Evolutionary conservation across 2,797 vertebrate genomes (phyloP).

Genomic region (Sebastes itinus): DNA sequence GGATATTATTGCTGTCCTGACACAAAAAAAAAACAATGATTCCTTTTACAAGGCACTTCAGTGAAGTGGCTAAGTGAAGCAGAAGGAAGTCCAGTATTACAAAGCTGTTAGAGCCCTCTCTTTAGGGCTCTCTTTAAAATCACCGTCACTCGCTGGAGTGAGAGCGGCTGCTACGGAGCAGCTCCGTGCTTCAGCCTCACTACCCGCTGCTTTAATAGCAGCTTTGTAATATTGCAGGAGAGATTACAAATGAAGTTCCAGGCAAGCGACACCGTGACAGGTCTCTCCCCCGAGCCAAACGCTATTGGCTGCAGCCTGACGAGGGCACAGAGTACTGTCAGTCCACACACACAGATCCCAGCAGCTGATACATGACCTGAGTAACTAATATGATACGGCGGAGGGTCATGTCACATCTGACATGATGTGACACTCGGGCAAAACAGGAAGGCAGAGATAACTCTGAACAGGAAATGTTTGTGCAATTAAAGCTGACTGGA

Average conservation of each 20-base stretch:
- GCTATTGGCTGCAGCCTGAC: slow-evolving; percentile 21
- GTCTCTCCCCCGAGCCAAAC: slow-evolving; percentile 18
- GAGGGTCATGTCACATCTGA: slow-evolving; percentile 3
- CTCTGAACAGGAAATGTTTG: slow-evolving; percentile 41
- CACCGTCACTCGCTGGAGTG: slow-evolving; percentile 6
- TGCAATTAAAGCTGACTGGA: not conserved
- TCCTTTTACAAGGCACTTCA: slow-evolving; percentile 54
- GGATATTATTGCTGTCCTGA: slow-evolving; percentile 54
- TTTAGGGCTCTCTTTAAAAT: slow-evolving; percentile 43
- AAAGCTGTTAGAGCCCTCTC: slow-evolving; percentile 49
- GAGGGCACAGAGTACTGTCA: slow-evolving; percentile 20
- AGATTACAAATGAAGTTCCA: slow-evolving; percentile 51
- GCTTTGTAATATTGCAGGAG: slow-evolving; percentile 48
- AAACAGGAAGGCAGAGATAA: slow-evolving; percentile 37
- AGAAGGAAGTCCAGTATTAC: slow-evolving; percentile 61
- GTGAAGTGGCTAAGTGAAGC: slow-evolving; percentile 59
- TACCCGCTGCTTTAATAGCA: slow-evolving; percentile 50
- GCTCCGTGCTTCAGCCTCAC: slow-evolving; percentile 5
- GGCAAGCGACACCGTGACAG: slow-evolving; percentile 19
- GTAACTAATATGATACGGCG: slow-evolving; percentile 14
- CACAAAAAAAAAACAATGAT: slow-evolving; percentile 51
- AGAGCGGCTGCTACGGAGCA: slow-evolving; percentile 23
- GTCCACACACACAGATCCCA: slow-evolving; percentile 25
- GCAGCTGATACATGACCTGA: slow-evolving; percentile 37
- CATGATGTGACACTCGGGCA: not conserved